Evolutionary conservation across 2,888 invertebrate species (phyloP).

Genomic region (Gasteruption jaculator): DNA sequence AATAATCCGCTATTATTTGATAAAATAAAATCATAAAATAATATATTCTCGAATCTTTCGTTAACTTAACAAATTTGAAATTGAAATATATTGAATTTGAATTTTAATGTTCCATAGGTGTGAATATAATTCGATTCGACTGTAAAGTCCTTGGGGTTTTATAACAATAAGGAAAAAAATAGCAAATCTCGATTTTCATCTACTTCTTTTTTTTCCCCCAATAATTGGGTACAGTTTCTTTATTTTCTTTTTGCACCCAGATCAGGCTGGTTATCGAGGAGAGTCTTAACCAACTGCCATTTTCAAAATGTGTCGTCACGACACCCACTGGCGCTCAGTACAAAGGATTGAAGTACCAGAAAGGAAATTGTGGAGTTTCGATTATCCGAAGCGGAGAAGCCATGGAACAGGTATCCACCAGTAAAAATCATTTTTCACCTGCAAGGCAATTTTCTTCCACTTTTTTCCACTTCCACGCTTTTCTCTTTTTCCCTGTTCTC

Average conservation of each 20-base stretch:
- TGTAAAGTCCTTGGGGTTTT: too few relatives aligned
- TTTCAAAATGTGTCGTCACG: slow-evolving; percentile 81
- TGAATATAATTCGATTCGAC: too few relatives aligned
- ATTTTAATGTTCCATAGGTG: too few relatives aligned
- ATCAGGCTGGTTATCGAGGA: slow-evolving; percentile 97
- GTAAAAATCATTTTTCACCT: slow-evolving; percentile 8
- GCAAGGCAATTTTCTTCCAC: too few relatives aligned
- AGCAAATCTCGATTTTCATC: too few relatives aligned
- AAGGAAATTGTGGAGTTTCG: slow-evolving; percentile 98
- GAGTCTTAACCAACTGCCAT: slow-evolving; percentile 94
- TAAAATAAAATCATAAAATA: too few relatives aligned
- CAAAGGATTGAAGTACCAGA: slow-evolving; percentile 89
- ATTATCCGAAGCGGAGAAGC: slow-evolving; percentile 92
- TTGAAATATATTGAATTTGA: too few relatives aligned
- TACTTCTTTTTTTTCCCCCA: neutral
- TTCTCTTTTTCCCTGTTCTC: too few relatives aligned
- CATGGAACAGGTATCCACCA: slow-evolving; percentile 75
- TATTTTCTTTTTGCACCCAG: slow-evolving; percentile 43
- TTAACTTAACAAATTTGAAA: too few relatives aligned
- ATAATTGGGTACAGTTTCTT: neutral
- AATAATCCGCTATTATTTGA: too few relatives aligned
- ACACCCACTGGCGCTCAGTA: slow-evolving; percentile 92
- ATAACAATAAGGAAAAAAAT: slow-evolving; percentile 1
- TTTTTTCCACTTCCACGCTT: too few relatives aligned
- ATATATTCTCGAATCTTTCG: too few relatives aligned